phyloP scores from a whole-genome alignment of 2,113 vertebrate species.

The Apus apus region DNA sequence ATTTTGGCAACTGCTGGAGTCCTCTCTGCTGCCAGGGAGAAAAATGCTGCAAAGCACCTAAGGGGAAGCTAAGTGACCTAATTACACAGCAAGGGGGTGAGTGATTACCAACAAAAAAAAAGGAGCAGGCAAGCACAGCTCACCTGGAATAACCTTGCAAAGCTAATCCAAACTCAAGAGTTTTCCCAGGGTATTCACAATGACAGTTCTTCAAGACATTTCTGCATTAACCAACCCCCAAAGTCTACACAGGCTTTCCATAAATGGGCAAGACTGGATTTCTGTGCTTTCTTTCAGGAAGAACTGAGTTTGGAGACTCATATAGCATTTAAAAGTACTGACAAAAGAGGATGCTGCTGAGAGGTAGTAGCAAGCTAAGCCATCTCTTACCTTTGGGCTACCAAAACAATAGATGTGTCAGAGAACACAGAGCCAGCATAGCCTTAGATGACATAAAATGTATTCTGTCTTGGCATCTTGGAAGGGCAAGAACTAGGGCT shows the following conservation, averaged over 20 bases:
- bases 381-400: not conserved
- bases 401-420: not conserved
- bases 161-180: not conserved
- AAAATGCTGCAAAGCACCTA: conserved; percentile 9
- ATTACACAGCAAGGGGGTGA: conserved; percentile 19
- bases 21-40: not conserved
- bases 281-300: conserved; percentile 1
- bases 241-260: not conserved
- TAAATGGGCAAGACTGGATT: not conserved
- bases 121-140: not conserved
- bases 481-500: not conserved
- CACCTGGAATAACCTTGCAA: not conserved
- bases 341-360: not conserved
- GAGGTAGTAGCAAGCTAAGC: not conserved
- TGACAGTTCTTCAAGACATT: not conserved
- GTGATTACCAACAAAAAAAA: not conserved
- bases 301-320: not conserved
- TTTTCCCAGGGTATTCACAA: not conserved
- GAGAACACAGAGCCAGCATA: not conserved
- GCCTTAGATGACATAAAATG: not conserved
- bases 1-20: conserved; percentile 30
- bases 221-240: not conserved
- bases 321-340: not conserved
- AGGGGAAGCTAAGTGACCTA: conserved; percentile 27
- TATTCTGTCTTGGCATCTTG: not conserved